Evolutionary conservation across 1,140 invertebrate genomes (phyloP).

Genomic region (Solenopsis invicta): DNA sequence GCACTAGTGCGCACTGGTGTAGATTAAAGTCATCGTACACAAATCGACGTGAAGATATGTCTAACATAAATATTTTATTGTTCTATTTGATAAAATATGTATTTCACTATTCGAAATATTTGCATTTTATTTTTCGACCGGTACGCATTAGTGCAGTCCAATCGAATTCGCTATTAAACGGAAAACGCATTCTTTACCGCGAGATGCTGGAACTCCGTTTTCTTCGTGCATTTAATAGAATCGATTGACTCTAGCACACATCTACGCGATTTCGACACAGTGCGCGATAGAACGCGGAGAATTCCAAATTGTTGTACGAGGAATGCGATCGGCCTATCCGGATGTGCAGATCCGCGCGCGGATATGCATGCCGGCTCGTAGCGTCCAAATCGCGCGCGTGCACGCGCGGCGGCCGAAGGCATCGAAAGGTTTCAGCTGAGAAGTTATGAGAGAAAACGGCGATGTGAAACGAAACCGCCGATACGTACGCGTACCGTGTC

Average conservation of each 20-base stretch:
- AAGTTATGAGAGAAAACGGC: constrained; percentile 73
- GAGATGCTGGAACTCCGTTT: not conserved
- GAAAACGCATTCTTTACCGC: too few relatives aligned
- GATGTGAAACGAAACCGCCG: constrained; percentile 63
- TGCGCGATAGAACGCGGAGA: not conserved
- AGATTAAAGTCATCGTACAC: too few relatives aligned
- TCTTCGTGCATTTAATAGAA: not conserved
- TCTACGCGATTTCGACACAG: not conserved
- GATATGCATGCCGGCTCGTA: not conserved
- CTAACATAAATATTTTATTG: too few relatives aligned
- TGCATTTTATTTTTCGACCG: too few relatives aligned
- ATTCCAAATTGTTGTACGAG: not conserved
- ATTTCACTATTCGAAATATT: too few relatives aligned
- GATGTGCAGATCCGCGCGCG: constrained; percentile 16
- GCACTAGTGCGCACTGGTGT: too few relatives aligned
- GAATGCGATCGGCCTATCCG: not conserved
- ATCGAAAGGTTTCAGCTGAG: constrained; percentile 51
- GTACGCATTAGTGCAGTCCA: too few relatives aligned
- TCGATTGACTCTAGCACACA: not conserved
- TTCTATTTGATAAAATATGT: too few relatives aligned
- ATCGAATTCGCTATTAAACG: too few relatives aligned
- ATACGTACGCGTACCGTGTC: constrained; percentile 1
- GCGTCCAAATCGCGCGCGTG: not conserved
- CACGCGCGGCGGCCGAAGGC: constrained; percentile 9
- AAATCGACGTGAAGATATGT: too few relatives aligned